A percentile compares a stretch with the other conserved stretches of the same genome.
Conservation (phyloP, 1,140 invertebrate genomes). For the Cotesia chilonis region DNA sequence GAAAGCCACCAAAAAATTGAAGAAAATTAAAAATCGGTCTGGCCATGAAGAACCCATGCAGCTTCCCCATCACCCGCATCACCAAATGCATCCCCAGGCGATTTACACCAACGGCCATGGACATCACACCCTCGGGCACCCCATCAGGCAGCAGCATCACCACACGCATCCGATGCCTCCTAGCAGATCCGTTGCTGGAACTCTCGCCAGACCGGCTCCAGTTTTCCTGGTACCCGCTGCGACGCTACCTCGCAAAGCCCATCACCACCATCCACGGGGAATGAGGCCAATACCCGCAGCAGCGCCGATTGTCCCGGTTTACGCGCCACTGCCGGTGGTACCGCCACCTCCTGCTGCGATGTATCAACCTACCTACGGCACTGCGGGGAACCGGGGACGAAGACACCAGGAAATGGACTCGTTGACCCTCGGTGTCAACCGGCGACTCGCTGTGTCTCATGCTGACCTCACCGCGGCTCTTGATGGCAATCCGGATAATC, state of each 20-base stretch:
- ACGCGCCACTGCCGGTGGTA: constrained; percentile 65
- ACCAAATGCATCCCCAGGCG: constrained; percentile 52
- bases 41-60: constrained; percentile 55
- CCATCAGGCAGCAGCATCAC: constrained; percentile 62
- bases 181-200: constrained; percentile 63
- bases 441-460: constrained; percentile 58
- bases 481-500: constrained; percentile 58
- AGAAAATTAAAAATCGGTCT: constrained; percentile 58
- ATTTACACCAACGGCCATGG: constrained; percentile 59
- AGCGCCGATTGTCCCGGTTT: constrained; percentile 60
- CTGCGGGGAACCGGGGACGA: constrained; percentile 68
- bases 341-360: constrained; percentile 67
- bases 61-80: constrained; percentile 49
- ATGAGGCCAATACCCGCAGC: constrained; percentile 60
- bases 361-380: constrained; percentile 66
- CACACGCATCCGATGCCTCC: constrained; percentile 63
- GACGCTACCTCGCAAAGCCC: constrained; percentile 67
- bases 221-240: constrained; percentile 68
- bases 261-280: constrained; percentile 60
- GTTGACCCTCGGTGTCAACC: constrained; percentile 54
- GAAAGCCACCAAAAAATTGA: constrained; percentile 64
- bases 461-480: constrained; percentile 52
- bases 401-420: constrained; percentile 66
- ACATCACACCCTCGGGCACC: constrained; percentile 65
- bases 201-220: constrained; percentile 64